Percentiles rank a stretch among this genome's conserved stretches.
phyloP scores from a whole-genome alignment of 2,888 invertebrate species.

The Plebejus argus region DNA sequence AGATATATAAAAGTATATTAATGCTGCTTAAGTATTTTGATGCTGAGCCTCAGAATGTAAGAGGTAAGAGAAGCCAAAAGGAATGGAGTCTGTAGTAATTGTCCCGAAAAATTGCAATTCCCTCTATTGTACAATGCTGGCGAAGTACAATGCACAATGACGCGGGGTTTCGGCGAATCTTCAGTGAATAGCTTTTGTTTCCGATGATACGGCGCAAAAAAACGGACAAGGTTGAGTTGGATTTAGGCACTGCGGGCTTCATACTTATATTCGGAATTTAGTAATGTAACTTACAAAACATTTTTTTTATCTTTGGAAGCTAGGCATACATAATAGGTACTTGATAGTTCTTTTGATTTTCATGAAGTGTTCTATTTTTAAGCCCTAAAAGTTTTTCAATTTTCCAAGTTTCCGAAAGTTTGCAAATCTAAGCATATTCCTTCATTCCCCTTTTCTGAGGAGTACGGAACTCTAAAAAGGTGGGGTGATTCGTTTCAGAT shows the following conservation, averaged over 20 bases:
- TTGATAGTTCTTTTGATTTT: too few relatives aligned
- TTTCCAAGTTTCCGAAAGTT: too few relatives aligned
- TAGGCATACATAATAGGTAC: too few relatives aligned
- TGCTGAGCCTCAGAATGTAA: too few relatives aligned
- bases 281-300: too few relatives aligned
- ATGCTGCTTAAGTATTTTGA: too few relatives aligned
- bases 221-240: neutral
- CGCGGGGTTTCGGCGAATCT: neutral
- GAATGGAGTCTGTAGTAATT: neutral
- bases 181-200: constrained; percentile 20
- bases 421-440: too few relatives aligned
- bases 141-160: constrained; percentile 10
- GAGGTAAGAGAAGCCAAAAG: neutral
- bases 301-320: too few relatives aligned
- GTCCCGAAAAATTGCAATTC: neutral
- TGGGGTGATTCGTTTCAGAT: neutral
- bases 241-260: neutral
- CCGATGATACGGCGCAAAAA: constrained; percentile 5
- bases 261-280: neutral
- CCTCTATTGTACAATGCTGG: neutral
- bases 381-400: too few relatives aligned
- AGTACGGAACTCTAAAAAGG: neutral
- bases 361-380: too few relatives aligned
- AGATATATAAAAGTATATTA: too few relatives aligned
- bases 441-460: too few relatives aligned